These are phyloP conservation scores for Chymomyza caudatula DNA, from an alignment of 2,888 invertebrate species.

Conservation along the genomic window DNA sequence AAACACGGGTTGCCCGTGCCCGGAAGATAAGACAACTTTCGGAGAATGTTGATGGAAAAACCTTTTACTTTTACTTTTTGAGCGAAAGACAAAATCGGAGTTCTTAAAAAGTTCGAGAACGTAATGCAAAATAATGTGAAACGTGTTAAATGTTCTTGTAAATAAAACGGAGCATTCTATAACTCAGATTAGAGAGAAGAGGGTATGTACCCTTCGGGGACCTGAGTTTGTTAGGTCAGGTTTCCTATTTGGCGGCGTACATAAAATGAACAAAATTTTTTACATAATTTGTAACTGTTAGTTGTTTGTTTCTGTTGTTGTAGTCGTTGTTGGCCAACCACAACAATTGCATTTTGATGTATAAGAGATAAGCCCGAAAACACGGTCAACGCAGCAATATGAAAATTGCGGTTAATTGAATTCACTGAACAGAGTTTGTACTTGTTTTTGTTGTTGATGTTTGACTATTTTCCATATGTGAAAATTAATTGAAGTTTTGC, in stretches of 20 bases:
- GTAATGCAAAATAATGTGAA: neutral
- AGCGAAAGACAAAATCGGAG: no score
- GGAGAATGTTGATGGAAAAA: no score
- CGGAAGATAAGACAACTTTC: no score
- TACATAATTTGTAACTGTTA: neutral
- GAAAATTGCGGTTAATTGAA: conserved; percentile 72
- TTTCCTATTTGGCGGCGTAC: neutral
- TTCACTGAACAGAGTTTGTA: conserved; percentile 61
- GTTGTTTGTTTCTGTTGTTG: conserved; percentile 10
- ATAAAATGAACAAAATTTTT: neutral
- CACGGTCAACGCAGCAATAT: conserved; percentile 35
- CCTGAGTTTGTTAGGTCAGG: no score
- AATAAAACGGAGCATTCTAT: no score
- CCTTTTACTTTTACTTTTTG: no score
- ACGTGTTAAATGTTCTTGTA: no score
- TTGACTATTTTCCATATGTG: conserved; percentile 27
- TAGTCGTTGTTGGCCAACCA: conserved; percentile 34
- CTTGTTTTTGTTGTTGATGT: conserved; percentile 25
- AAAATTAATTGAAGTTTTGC: conserved; percentile 66
- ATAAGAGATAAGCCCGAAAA: conserved; percentile 38
- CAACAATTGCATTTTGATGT: conserved; percentile 50
- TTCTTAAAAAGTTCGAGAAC: no score
- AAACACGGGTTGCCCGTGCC: no score
- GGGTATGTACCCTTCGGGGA: neutral
- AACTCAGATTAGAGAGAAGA: no score